Base-by-base conservation (phyloP, 2,888 invertebrate species). In the Schizotus pectinicornis region DNA sequence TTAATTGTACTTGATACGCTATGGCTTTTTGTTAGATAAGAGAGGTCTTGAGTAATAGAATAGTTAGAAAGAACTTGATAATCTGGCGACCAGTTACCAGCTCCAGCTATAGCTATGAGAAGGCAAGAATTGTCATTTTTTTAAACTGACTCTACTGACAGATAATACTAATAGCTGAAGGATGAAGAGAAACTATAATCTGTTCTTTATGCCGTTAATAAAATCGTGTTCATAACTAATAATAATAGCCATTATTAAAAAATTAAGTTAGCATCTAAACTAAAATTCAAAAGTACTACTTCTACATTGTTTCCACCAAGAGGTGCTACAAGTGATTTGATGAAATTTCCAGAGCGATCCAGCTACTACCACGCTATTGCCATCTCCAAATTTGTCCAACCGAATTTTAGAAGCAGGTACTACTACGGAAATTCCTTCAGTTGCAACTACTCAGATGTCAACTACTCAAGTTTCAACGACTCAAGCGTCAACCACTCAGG, bases 61-160 rank as follows among this genome's bases (percentile, higher is more conserved):
- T 67, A 36, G 57, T 22, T 22, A 22, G 22, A 22, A 22, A 22
- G 5, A 22, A 61, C 51, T 53, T 63, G 3, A 37, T 57, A 41
- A 72, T 63, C 59, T 70, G 68, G 68, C 70, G 67, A 65, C 70
- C 69, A 43, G 67, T 70, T 32, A 67, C 59, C 60, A 69, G 56
- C 47, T 47, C 54, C 42, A 68, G 57, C 41, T 64, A 59, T 55
- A 56, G 43, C 56, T 32, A 53, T 60, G 47, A 51, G 46, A 65
- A 70, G 72, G 72, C 71, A 73, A 72, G 72, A 63, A 32, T 45
- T 34, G 9, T 12, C 5, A 7, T 49, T 31, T 14, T 14, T 49
- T 7, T 9, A 34, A 41, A 41, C 6, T 55, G 45, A 54, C 41
- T 38, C 7, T 38, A 58, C 49, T 54, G 41, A 54, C 43, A 36